Evolutionary conservation across 2,113 vertebrate species (phyloP).

Genomic region (Dipodomys merriami): DNA sequence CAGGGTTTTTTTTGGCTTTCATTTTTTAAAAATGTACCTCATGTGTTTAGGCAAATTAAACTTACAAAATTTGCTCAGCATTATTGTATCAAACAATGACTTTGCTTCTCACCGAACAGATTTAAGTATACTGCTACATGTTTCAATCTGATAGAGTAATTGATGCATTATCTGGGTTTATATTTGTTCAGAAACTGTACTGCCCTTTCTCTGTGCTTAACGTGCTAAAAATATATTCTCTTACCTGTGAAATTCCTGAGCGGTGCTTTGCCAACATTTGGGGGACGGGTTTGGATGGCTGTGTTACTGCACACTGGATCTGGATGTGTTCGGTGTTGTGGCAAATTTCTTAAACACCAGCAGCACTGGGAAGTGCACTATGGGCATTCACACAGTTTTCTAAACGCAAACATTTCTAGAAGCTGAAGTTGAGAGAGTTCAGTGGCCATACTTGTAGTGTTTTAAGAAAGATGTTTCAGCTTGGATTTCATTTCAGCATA

Average conservation of each 20-base stretch:
- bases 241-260: slow-evolving; percentile 76
- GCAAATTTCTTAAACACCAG: slow-evolving; percentile 80
- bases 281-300: slow-evolving; percentile 53
- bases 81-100: slow-evolving; percentile 50
- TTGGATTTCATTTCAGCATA: background rate
- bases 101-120: slow-evolving; percentile 61
- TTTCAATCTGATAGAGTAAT: slow-evolving; percentile 64
- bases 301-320: slow-evolving; percentile 67
- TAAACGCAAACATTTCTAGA: slow-evolving; percentile 67
- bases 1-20: too few species aligned
- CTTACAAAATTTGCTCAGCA: slow-evolving; percentile 53
- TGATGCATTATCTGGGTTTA: slow-evolving; percentile 54
- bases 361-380: slow-evolving; percentile 76
- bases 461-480: slow-evolving; percentile 42
- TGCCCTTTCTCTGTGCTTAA: slow-evolving; percentile 73
- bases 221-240: slow-evolving; percentile 73
- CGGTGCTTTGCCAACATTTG: slow-evolving; percentile 74
- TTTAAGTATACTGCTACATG: background rate
- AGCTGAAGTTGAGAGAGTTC: slow-evolving; percentile 39
- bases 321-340: slow-evolving; percentile 71
- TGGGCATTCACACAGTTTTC: slow-evolving; percentile 76
- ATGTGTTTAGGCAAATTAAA: background rate
- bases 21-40: background rate
- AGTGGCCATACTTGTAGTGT: slow-evolving; percentile 45
- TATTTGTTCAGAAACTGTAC: slow-evolving; percentile 64